These are phyloP conservation scores for Anarsia innoxiella DNA, from an alignment of 2,888 invertebrate species.

Conservation along the genomic window DNA sequence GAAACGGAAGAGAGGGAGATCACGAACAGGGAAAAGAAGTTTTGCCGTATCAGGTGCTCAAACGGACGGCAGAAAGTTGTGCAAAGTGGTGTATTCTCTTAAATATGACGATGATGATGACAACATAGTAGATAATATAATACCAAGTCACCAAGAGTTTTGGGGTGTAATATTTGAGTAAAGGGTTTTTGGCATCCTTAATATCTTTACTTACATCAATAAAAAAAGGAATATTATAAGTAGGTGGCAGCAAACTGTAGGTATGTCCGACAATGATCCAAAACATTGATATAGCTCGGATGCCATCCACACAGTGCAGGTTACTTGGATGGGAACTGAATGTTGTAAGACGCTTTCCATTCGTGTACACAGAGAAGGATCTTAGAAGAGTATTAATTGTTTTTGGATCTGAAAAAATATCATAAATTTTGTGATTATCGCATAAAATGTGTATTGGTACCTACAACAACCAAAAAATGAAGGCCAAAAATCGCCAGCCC, in stretches of 20 bases:
- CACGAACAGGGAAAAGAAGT: too few species aligned
- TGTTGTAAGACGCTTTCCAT: conserved; percentile 29
- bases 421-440: not conserved
- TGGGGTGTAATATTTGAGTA: too few species aligned
- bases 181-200: too few species aligned
- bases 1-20: too few species aligned
- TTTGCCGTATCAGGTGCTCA: too few species aligned
- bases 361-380: conserved; percentile 28
- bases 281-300: conserved; percentile 37
- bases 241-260: conserved; percentile 5
- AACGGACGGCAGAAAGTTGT: too few species aligned
- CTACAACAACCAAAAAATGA: too few species aligned
- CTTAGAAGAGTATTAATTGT: conserved; percentile 8
- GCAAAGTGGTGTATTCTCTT: too few species aligned
- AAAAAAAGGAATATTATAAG: not conserved
- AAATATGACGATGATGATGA: too few species aligned
- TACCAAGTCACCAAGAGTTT: too few species aligned
- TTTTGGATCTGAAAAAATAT: conserved; percentile 18
- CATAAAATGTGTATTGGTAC: not conserved
- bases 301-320: conserved; percentile 39
- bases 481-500: too few species aligned
- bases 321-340: conserved; percentile 25
- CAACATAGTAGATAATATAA: too few species aligned
- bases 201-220: conserved; percentile 17
- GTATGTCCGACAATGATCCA: conserved; percentile 44